Conservation (phyloP, 2,113 vertebrate species). For the Malurus alboscapulatus region DNA sequence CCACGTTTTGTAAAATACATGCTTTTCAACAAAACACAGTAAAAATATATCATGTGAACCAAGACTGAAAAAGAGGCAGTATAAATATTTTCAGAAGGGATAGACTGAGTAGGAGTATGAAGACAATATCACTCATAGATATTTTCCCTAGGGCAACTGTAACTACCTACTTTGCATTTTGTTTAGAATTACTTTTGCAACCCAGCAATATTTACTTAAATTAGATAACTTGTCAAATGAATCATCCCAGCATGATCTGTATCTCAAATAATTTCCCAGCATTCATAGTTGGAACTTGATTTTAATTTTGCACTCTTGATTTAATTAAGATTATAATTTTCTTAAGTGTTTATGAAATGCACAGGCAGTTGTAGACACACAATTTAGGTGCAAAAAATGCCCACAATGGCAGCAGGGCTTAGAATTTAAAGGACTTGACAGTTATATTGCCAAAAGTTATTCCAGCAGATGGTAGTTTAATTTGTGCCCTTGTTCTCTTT, state of each 20-base stretch:
- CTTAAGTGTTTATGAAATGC: background rate
- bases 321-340: conserved; percentile 32
- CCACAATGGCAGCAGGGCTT: background rate
- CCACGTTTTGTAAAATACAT: background rate
- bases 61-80: background rate
- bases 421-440: background rate
- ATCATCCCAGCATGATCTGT: conserved; percentile 25
- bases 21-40: background rate
- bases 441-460: background rate
- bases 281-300: background rate
- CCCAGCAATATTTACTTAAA: conserved; percentile 17
- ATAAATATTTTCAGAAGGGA: background rate
- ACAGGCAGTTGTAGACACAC: background rate
- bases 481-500: background rate
- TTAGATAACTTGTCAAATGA: conserved; percentile 37
- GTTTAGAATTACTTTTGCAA: conserved; percentile 11
- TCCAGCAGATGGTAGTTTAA: background rate
- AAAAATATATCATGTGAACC: background rate
- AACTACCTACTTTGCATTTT: background rate
- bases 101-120: background rate
- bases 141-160: background rate
- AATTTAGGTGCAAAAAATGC: background rate
- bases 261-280: background rate
- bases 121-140: background rate
- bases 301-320: conserved; percentile 7